A percentile compares a stretch with the other conserved stretches of the same genome.
Conservation (phyloP, 2,797 vertebrate genomes). For the Danio tinwini region DNA sequence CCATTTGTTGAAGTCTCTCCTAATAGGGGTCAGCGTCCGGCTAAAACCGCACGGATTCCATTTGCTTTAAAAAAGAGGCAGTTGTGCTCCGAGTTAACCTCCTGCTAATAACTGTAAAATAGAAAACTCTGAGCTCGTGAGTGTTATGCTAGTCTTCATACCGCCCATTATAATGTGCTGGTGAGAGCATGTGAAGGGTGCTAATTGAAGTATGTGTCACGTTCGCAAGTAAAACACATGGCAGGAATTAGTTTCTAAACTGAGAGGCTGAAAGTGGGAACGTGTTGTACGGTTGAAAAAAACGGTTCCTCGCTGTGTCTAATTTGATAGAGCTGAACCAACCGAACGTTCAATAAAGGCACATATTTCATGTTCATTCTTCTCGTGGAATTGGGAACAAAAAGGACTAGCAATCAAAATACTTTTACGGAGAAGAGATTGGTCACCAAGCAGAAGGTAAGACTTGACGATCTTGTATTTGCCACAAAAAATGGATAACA, state of each 20-base stretch:
- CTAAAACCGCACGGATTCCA: constrained; percentile 53
- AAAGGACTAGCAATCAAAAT: constrained; percentile 9
- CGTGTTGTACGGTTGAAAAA: constrained; percentile 49
- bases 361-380: constrained; percentile 3
- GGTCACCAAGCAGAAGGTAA: background rate
- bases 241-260: constrained; percentile 58
- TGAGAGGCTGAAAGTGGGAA: constrained; percentile 52
- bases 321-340: constrained; percentile 38
- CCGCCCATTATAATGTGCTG: constrained; percentile 57
- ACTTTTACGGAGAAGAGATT: background rate
- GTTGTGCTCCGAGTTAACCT: constrained; percentile 56
- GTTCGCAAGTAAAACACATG: constrained; percentile 52
- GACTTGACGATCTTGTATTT: background rate
- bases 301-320: constrained; percentile 16
- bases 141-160: constrained; percentile 47
- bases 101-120: constrained; percentile 58
- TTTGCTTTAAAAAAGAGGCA: constrained; percentile 58
- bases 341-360: background rate
- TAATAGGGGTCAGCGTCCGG: constrained; percentile 54
- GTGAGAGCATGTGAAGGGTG: constrained; percentile 54
- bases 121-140: constrained; percentile 53
- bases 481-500: background rate
- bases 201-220: constrained; percentile 62
- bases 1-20: constrained; percentile 43
- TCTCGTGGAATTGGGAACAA: background rate